Evolutionary conservation across 2,797 vertebrate genomes (phyloP).

Genomic region (Anguilla obscura): DNA sequence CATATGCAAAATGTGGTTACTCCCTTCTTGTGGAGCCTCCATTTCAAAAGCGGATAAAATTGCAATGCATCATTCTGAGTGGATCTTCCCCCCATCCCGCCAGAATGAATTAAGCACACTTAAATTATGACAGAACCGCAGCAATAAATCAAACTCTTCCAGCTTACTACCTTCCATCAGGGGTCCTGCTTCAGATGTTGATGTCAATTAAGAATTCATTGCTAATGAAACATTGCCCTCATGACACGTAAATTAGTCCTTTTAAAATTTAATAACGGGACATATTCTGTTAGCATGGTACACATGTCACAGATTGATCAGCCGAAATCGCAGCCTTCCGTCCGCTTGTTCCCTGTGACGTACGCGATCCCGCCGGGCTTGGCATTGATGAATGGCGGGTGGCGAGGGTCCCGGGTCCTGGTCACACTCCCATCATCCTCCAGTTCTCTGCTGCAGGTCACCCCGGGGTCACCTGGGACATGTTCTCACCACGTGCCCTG

Average conservation of each 20-base stretch:
- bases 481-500: neutral
- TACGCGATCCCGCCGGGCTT: neutral
- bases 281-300: neutral
- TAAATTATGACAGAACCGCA: neutral
- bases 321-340: neutral
- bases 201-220: conserved; percentile 52
- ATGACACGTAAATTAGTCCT: conserved; percentile 48
- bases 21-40: neutral
- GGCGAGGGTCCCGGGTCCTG: neutral
- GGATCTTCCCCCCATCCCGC: neutral
- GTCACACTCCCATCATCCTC: too few relatives aligned
- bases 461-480: neutral
- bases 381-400: neutral
- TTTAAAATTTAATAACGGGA: neutral
- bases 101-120: conserved; percentile 4
- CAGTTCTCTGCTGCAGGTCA: neutral
- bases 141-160: neutral
- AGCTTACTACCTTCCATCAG: neutral
- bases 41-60: conserved; percentile 12
- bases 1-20: neutral
- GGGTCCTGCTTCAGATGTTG: conserved; percentile 45
- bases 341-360: neutral
- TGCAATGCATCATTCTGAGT: conserved; percentile 12
- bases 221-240: conserved; percentile 39
- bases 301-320: neutral